These are phyloP conservation scores for Rhagologus leucostigma DNA, from an alignment of 2,113 vertebrate species.

Conservation along the genomic window DNA sequence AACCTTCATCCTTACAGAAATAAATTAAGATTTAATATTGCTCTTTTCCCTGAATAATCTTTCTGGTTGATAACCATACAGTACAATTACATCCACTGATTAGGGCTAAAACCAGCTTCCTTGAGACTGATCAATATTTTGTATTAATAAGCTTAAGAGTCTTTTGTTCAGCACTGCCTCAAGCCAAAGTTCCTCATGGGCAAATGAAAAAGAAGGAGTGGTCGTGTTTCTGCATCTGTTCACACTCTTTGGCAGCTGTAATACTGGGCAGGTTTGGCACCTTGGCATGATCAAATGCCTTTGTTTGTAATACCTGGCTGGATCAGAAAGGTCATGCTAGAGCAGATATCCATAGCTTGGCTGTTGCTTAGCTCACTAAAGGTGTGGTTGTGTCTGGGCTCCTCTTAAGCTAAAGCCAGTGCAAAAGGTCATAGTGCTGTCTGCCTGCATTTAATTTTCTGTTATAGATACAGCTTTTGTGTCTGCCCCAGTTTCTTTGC, in stretches of 20 bases:
- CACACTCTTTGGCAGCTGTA: neutral
- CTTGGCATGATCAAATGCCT: neutral
- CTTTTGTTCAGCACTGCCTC: neutral
- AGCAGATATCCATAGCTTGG: neutral
- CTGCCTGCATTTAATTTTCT: neutral
- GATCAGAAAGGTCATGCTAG: neutral
- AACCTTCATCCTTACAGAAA: neutral
- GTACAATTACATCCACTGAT: neutral
- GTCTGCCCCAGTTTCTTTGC: neutral
- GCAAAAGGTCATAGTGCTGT: neutral
- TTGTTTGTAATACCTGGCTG: neutral
- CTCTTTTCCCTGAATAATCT: neutral
- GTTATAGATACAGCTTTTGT: neutral
- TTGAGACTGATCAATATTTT: neutral
- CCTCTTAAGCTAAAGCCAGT: neutral
- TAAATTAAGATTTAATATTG: neutral
- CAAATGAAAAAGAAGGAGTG: neutral
- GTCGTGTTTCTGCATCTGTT: neutral
- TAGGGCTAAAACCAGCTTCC: neutral
- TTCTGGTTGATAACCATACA: neutral
- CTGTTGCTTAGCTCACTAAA: neutral
- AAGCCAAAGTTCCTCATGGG: neutral
- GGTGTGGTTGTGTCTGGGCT: neutral
- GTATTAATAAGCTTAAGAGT: neutral
- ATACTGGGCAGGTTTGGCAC: neutral